Evolutionary conservation across 2,888 invertebrate species (phyloP).

Genomic region (Parnassius apollo): DNA sequence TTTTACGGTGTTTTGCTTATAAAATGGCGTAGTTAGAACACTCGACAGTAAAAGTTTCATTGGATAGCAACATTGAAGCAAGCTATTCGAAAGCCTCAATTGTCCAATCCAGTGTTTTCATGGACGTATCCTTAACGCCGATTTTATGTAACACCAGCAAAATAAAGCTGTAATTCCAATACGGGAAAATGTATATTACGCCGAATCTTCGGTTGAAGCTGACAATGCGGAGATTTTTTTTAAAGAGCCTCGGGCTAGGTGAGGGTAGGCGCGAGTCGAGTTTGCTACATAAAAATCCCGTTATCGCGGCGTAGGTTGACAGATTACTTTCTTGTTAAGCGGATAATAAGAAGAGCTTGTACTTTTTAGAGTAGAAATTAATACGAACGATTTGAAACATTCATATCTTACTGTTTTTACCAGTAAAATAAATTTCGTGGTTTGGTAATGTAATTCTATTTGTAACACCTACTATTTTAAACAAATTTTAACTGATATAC

Average conservation of each 20-base stretch:
- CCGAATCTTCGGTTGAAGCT: conserved; percentile 73
- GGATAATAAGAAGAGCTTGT: conserved; percentile 77
- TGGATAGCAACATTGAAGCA: conserved; percentile 67
- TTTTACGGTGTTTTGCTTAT: conserved; percentile 59
- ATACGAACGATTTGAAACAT: conserved; percentile 51
- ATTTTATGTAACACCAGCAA: conserved; percentile 75
- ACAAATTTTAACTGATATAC: no score
- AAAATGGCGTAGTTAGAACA: conserved; percentile 55
- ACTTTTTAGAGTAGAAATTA: conserved; percentile 71
- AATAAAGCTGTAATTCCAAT: conserved; percentile 76
- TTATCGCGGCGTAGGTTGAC: conserved; percentile 77
- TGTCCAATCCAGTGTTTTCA: conserved; percentile 60
- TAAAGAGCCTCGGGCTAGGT: conserved; percentile 74
- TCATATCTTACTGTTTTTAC: conserved; percentile 6
- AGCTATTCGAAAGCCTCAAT: conserved; percentile 68
- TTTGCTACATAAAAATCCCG: conserved; percentile 80
- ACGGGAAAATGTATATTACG: conserved; percentile 76
- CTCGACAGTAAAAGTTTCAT: conserved; percentile 72
- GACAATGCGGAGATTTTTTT: conserved; percentile 74
- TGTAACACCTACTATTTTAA: no score
- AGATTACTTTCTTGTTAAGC: conserved; percentile 81
- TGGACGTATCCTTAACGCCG: conserved; percentile 70
- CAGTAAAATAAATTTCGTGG: no score
- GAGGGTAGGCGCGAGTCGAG: conserved; percentile 77
- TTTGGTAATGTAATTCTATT: no score